Evolutionary conservation across 2,113 vertebrate genomes (phyloP).

Genomic region (Glaucidium brasilianum): DNA sequence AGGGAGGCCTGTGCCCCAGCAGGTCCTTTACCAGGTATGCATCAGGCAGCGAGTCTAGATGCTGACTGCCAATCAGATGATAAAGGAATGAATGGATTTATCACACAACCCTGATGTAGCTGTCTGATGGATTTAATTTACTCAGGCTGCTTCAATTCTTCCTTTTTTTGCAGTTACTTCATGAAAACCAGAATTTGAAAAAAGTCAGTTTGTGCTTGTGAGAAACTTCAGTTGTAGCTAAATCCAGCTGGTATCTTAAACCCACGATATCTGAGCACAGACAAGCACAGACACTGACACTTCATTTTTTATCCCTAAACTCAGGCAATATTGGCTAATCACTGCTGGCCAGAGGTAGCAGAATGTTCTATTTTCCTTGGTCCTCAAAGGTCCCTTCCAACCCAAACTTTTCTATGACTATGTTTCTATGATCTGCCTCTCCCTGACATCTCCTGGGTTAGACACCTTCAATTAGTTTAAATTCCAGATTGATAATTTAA

Average conservation of each 20-base stretch:
- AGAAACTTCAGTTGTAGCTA: background rate
- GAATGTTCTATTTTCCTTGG: background rate
- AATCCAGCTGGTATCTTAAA: background rate
- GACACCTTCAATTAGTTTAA: background rate
- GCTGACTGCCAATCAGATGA: background rate
- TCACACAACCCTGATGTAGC: background rate
- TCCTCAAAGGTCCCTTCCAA: slow-evolving; percentile 3
- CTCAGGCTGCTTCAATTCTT: background rate
- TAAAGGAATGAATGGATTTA: background rate
- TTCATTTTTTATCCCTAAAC: background rate
- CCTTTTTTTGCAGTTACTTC: background rate
- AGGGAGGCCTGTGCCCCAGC: background rate
- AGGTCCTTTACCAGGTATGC: background rate
- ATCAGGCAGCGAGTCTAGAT: background rate
- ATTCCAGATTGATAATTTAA: background rate
- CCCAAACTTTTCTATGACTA: background rate
- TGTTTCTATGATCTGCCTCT: background rate
- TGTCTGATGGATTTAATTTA: background rate
- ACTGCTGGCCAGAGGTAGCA: background rate
- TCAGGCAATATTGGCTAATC: background rate
- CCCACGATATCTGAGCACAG: background rate
- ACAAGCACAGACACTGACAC: background rate
- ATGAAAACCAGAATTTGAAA: background rate
- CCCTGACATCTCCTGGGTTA: background rate
- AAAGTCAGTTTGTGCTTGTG: background rate